A percentile compares a stretch with the other conserved stretches of the same genome.
phyloP scores from a whole-genome alignment of 30 jellyfish, hydroid and myxozoan species.

The Pelagia noctiluca region DNA sequence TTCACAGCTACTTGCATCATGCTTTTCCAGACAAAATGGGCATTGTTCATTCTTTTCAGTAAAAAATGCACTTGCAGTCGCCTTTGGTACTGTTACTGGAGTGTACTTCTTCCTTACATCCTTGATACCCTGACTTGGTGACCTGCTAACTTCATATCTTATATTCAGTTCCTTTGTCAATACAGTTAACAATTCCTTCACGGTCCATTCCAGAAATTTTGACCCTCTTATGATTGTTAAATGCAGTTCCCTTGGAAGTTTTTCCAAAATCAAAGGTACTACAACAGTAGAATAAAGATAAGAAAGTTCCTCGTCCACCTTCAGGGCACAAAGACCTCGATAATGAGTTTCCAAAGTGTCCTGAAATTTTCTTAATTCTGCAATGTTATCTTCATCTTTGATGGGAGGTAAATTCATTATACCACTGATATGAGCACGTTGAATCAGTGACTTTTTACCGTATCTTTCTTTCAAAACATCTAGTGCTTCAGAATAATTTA shows the following conservation, averaged over 20 bases:
- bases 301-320: not conserved
- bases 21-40: not conserved
- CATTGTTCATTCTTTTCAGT: not conserved
- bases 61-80: not conserved
- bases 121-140: not conserved
- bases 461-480: slow-evolving; percentile 18
- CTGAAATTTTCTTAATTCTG: slow-evolving; percentile 7
- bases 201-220: slow-evolving; percentile 23
- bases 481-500: not conserved
- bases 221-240: slow-evolving; percentile 34
- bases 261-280: slow-evolving; percentile 14
- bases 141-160: not conserved
- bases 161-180: slow-evolving; percentile 32
- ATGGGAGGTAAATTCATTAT: not conserved
- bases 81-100: not conserved
- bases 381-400: slow-evolving; percentile 14
- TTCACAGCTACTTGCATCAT: no score
- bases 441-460: not conserved
- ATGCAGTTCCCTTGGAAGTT: slow-evolving; percentile 18
- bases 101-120: not conserved
- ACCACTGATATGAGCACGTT: slow-evolving; percentile 21
- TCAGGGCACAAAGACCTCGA: slow-evolving; percentile 24
- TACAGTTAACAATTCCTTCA: slow-evolving; percentile 23
- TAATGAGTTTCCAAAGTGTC: slow-evolving; percentile 25
- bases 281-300: slow-evolving; percentile 16